phyloP scores from a whole-genome alignment of 2,797 vertebrate genomes.

The Scarus forsteni region DNA sequence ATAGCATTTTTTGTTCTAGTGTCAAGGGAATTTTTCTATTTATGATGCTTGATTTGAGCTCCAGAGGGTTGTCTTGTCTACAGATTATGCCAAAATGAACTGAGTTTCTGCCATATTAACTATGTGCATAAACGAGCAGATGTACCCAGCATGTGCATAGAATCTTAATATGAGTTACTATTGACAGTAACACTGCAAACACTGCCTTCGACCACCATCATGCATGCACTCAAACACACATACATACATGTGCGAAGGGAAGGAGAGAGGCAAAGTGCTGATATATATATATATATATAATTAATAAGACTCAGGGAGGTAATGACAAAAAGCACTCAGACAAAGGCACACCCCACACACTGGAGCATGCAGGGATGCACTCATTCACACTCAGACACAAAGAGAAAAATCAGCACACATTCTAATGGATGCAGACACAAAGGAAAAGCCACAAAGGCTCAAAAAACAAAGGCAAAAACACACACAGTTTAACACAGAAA shows the following conservation, averaged over 20 bases:
- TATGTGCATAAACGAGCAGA: no score
- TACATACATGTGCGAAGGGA: background rate
- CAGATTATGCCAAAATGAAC: no score
- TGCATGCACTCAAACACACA: no score
- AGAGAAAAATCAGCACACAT: constrained; percentile 40
- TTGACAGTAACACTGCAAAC: no score
- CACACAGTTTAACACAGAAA: constrained; percentile 20
- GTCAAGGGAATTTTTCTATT: no score
- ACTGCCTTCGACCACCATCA: no score
- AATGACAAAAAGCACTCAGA: constrained; percentile 53
- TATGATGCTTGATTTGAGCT: no score
- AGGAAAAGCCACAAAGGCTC: constrained; percentile 49
- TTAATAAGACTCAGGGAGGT: constrained; percentile 47
- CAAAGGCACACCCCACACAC: constrained; percentile 38
- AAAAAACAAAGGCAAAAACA: constrained; percentile 40
- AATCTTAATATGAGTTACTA: no score
- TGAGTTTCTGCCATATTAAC: no score
- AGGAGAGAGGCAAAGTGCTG: background rate
- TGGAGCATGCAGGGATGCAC: background rate
- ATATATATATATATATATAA: constrained; percentile 58
- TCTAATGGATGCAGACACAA: constrained; percentile 58
- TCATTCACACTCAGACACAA: constrained; percentile 45
- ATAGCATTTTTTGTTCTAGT: no score
- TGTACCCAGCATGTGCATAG: no score
- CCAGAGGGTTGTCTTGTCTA: no score